These are phyloP conservation scores for Episyrphus balteatus DNA, from an alignment of 1,140 invertebrate genomes.

Conservation along the genomic window DNA sequence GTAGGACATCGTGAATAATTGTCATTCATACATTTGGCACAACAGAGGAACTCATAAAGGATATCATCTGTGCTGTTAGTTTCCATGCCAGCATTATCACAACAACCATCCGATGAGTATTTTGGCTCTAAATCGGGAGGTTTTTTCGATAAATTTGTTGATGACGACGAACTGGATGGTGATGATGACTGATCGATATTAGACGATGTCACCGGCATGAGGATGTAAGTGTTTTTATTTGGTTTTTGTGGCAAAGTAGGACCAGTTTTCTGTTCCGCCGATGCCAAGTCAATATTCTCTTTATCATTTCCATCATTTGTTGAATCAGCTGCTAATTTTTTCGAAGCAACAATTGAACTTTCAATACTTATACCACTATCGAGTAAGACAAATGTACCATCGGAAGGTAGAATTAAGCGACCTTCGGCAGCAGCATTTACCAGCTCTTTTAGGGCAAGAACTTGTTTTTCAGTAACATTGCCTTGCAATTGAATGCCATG, in stretches of 20 bases:
- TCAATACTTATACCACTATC: constrained; percentile 34
- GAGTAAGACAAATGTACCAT: constrained; percentile 32
- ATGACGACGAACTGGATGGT: not conserved
- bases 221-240: constrained; percentile 28
- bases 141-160: not conserved
- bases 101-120: constrained; percentile 15
- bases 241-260: constrained; percentile 2
- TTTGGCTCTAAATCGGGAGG: constrained; percentile 26
- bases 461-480: constrained; percentile 35
- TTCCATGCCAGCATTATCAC: not conserved
- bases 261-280: too few relatives aligned
- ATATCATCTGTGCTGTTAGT: constrained; percentile 16
- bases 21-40: constrained; percentile 36
- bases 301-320: constrained; percentile 5
- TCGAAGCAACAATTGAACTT: constrained; percentile 30
- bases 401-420: constrained; percentile 31
- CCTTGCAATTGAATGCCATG: constrained; percentile 36
- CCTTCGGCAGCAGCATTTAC: constrained; percentile 35
- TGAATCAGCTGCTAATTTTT: constrained; percentile 4
- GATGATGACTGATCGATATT: not conserved
- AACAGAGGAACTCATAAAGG: constrained; percentile 35
- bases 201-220: constrained; percentile 28
- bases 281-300: not conserved
- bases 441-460: constrained; percentile 30
- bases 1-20: constrained; percentile 7